Percentiles rank a stretch among this genome's conserved stretches.
phyloP scores from a whole-genome alignment of 2,113 vertebrate species.

The Axis porcinus region DNA sequence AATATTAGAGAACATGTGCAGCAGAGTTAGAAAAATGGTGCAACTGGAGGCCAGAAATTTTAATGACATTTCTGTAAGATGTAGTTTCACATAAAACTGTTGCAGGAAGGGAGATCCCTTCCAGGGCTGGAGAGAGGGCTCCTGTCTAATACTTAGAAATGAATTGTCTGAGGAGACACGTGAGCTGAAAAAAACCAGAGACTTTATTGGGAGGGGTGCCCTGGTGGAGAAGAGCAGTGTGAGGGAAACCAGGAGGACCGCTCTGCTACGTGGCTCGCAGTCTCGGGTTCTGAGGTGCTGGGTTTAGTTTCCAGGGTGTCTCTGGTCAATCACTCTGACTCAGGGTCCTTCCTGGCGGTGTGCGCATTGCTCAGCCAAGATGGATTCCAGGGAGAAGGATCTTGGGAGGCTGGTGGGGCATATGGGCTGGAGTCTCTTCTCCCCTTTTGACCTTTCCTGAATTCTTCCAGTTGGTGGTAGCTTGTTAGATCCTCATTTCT shows the following conservation, averaged over 20 bases:
- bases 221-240: background rate
- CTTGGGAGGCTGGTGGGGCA: background rate
- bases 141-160: background rate
- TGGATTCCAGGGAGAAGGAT: background rate
- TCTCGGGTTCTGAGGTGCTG: background rate
- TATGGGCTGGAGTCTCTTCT: background rate
- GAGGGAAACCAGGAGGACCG: background rate
- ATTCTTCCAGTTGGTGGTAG: background rate
- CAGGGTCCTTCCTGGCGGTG: background rate
- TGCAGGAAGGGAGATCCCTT: background rate
- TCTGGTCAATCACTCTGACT: background rate
- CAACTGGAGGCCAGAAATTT: background rate
- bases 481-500: background rate
- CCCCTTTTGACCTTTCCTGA: background rate
- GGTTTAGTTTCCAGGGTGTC: background rate
- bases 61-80: slow-evolving; percentile 5
- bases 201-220: background rate
- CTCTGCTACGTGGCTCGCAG: background rate
- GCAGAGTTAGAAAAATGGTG: slow-evolving; percentile 3
- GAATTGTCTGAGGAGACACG: background rate
- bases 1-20: background rate
- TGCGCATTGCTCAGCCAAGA: background rate
- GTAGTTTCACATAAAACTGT: background rate
- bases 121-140: background rate
- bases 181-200: background rate